These are phyloP conservation scores for Trichonephila clavata DNA, from an alignment of 1,140 invertebrate species.

Conservation along the genomic window DNA sequence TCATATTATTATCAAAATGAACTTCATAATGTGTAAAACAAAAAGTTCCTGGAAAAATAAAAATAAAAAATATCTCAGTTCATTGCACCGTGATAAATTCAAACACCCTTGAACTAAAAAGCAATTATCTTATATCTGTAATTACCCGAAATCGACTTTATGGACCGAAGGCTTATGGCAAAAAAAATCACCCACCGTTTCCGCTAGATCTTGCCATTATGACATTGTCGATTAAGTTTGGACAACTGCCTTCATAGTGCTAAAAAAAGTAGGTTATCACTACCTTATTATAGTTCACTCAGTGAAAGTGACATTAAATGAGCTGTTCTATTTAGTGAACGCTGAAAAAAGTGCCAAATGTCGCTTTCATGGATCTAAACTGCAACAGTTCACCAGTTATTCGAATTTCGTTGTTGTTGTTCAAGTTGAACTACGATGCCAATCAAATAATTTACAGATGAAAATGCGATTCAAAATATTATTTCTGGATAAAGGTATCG, in stretches of 20 bases:
- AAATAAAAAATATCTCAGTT: neutral
- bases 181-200: neutral
- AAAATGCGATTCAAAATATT: too few relatives aligned
- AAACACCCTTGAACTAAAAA: conserved; percentile 38
- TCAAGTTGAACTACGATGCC: too few relatives aligned
- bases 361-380: too few relatives aligned
- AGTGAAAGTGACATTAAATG: neutral
- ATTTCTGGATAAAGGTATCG: too few relatives aligned
- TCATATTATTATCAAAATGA: too few relatives aligned
- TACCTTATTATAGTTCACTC: conserved; percentile 21
- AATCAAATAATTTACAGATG: too few relatives aligned
- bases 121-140: conserved; percentile 19
- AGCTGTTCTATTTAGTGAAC: neutral
- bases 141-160: neutral
- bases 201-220: neutral
- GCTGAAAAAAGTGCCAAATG: neutral
- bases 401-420: too few relatives aligned
- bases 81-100: conserved; percentile 5
- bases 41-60: too few relatives aligned
- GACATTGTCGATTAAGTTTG: conserved; percentile 3
- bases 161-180: neutral
- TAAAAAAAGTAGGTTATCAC: conserved; percentile 15
- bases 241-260: neutral
- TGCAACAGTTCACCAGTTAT: too few relatives aligned
- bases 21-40: too few relatives aligned